Evolutionary conservation across 2,888 invertebrate genomes (phyloP).

Genomic region (Psylliodes chrysocephalus): DNA sequence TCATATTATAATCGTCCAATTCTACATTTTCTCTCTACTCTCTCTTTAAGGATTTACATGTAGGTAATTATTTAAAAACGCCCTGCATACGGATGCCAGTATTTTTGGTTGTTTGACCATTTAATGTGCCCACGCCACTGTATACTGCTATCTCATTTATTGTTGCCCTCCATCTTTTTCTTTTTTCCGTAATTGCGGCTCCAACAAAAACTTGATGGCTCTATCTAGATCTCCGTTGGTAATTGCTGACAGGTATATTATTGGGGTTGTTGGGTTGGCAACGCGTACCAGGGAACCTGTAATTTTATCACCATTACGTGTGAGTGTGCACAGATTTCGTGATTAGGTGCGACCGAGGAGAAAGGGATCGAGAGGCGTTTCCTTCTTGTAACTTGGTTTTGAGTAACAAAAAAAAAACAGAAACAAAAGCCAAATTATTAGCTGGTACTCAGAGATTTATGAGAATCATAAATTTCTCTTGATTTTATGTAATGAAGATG

Average conservation of each 20-base stretch:
- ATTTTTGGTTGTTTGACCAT: no score
- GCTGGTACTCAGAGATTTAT: background rate
- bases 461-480: conserved; percentile 2
- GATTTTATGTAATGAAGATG: background rate
- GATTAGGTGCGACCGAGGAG: conserved; percentile 18
- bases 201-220: conserved; percentile 47
- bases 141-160: conserved; percentile 19
- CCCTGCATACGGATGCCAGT: no score
- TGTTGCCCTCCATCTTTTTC: conserved; percentile 26
- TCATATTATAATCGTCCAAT: no score
- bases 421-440: conserved; percentile 8
- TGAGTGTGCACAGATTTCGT: conserved; percentile 25
- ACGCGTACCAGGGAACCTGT: conserved; percentile 37
- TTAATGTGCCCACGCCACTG: conserved; percentile 4
- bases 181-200: conserved; percentile 36
- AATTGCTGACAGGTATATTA: conserved; percentile 51
- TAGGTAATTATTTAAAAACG: no score
- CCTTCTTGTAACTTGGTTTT: conserved; percentile 2
- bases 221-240: conserved; percentile 48
- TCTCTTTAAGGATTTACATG: no score
- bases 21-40: no score
- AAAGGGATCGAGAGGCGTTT: conserved; percentile 8
- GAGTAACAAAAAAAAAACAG: conserved; percentile 3
- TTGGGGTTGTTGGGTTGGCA: conserved; percentile 41
- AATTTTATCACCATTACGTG: conserved; percentile 45